Evolutionary conservation across 2,797 vertebrate species (phyloP), one percentile per base, ranked within the genome.

Genomic region (Cossypha heuglini): DNA sequence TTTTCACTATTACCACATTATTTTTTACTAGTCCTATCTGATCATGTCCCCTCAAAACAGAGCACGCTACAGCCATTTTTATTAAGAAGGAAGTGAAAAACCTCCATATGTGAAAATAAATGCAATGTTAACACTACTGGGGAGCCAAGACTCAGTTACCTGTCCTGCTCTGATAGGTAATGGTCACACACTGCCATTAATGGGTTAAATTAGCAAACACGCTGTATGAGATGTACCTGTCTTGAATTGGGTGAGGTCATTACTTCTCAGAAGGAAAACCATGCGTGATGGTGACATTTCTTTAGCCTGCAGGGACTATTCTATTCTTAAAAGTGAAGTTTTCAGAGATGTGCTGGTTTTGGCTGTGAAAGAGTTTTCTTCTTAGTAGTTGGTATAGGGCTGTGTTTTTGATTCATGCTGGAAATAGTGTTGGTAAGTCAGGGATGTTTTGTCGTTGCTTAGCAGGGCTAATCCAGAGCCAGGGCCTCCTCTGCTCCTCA

Each of bases 321-420:
- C 82, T 86, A 61, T 55, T 93, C 96, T 83, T 68, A 81, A 88
- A 94, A 73, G 37, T 40, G 58, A 88, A 94, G 29, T 76, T 68
- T 86, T 96, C 80, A 91, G 48, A 95, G 26, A 35, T 42, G 14
- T 19, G 42, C 48, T 40, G 64, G 31, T 24, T 62, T 48, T 18
- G 35, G 17, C 18, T 62, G 31, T 29, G 37, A 48, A 26, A n/a
- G 29, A 29, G 35, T 35, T 78, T 62, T 48, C 64, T 33, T 45
- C 46, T 11, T 11, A 48, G 25, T 18, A 62, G 35, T 31, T 4
- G 0, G 31, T 31, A 5, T 26, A 42, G 10, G 31, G 10, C 21
- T 35, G n/a, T 28, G 25, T 14, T 69, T 54, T 35, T 28, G 48
- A 48, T 55, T 26, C n/a, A 8, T 11, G 14, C 21, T 55, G 57